phyloP scores from a whole-genome alignment of 1,140 invertebrate species.

The Yoshiicerus persimilis region DNA sequence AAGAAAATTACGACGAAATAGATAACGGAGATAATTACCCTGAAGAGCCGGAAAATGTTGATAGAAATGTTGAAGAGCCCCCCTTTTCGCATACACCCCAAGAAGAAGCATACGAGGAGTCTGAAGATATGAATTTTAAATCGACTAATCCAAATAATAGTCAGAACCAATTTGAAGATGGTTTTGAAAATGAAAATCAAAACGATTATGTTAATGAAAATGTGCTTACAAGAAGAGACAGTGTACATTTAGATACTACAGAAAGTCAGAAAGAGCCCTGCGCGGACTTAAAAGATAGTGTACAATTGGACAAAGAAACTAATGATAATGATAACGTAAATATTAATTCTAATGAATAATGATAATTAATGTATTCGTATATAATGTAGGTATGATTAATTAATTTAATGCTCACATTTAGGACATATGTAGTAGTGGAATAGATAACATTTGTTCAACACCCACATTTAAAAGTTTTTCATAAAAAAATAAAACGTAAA shows the following conservation, averaged over 20 bases:
- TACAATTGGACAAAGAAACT: slow-evolving; percentile 22
- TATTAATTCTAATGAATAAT: slow-evolving; percentile 8
- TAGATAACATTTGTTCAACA: slow-evolving; percentile 10
- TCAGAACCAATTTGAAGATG: background rate
- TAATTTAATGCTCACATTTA: slow-evolving; percentile 3
- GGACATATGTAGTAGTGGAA: slow-evolving; percentile 2
- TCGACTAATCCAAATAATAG: background rate
- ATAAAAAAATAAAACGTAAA: slow-evolving; percentile 6
- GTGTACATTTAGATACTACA: background rate
- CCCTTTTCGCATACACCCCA: background rate
- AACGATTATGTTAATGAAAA: background rate
- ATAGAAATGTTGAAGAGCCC: slow-evolving; percentile 1
- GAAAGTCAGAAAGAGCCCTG: background rate
- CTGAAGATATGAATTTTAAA: background rate
- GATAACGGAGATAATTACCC: background rate
- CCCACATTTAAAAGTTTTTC: slow-evolving; percentile 3
- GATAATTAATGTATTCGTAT: slow-evolving; percentile 1
- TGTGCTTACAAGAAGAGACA: background rate
- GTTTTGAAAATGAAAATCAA: background rate
- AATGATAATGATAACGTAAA: slow-evolving; percentile 2
- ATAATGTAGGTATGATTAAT: background rate
- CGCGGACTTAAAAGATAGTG: background rate
- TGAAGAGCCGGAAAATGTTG: background rate
- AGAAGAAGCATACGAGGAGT: background rate
- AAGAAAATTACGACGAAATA: background rate